Evolutionary conservation across 2,113 vertebrate species (phyloP).

Genomic region (Chlamydotis undulata): DNA sequence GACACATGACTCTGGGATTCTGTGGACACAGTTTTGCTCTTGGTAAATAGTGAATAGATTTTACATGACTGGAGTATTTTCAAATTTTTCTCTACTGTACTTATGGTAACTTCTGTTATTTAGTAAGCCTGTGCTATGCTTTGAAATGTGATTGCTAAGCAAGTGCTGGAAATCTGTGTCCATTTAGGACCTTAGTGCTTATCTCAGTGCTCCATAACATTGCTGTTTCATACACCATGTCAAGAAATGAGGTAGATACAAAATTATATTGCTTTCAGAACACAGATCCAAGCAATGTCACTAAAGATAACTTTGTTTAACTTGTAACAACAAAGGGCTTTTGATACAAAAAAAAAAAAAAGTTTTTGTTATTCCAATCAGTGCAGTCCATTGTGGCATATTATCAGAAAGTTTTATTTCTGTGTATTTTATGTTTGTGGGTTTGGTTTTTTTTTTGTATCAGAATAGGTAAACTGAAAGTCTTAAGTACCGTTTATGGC

Average conservation of each 20-base stretch:
- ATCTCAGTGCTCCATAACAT: neutral
- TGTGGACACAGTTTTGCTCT: neutral
- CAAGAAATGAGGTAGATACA: neutral
- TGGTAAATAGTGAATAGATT: neutral
- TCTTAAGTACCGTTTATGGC: neutral
- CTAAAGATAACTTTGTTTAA: neutral
- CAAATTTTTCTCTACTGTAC: neutral
- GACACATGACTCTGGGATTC: neutral
- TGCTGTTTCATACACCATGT: neutral
- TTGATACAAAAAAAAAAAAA: neutral
- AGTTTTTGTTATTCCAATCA: neutral
- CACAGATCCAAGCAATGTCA: neutral
- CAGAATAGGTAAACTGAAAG: neutral
- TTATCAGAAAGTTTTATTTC: neutral
- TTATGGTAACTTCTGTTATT: neutral
- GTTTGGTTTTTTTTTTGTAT: neutral
- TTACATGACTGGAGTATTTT: neutral
- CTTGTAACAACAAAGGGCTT: neutral
- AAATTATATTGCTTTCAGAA: neutral
- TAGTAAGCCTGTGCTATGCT: neutral
- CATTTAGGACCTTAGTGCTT: neutral
- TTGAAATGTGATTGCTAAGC: neutral
- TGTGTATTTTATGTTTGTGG: neutral
- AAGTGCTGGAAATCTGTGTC: neutral
- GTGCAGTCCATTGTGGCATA: neutral